Percentiles rank a stretch among this genome's conserved stretches.
These are phyloP conservation scores for Margaritifera margaritifera DNA, from an alignment of 2,888 invertebrate species.

Conservation along the genomic window DNA sequence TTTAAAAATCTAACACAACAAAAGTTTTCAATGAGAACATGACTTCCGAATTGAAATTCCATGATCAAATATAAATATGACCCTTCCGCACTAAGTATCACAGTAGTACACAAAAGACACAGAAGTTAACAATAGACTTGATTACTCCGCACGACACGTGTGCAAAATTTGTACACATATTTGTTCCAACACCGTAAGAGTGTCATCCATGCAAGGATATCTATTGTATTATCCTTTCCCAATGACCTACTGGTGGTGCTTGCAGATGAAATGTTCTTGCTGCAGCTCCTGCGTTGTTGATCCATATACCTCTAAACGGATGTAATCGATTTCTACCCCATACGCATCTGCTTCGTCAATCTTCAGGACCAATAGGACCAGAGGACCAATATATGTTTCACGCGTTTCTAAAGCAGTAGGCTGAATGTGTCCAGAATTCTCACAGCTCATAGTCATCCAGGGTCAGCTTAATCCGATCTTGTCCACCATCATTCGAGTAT, in stretches of 20 bases:
- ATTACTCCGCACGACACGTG: too few species aligned
- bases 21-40: too few species aligned
- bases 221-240: too few species aligned
- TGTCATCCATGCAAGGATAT: too few species aligned
- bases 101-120: too few species aligned
- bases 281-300: conserved; percentile 12
- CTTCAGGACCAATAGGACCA: conserved; percentile 32
- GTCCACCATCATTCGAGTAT: conserved; percentile 43
- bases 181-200: too few species aligned
- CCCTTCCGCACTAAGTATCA: too few species aligned
- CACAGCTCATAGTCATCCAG: conserved; percentile 29
- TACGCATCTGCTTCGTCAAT: conserved; percentile 30
- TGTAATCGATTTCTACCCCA: conserved; percentile 42
- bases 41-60: too few species aligned
- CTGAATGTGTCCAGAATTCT: conserved; percentile 20
- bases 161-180: too few species aligned
- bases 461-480: conserved; percentile 22
- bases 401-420: conserved; percentile 26
- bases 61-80: too few species aligned
- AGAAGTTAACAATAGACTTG: too few species aligned
- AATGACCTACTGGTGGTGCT: conserved; percentile 4
- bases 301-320: conserved; percentile 34
- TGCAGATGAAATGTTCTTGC: conserved; percentile 31
- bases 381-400: conserved; percentile 39
- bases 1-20: too few species aligned